Evolutionary conservation across 2,888 invertebrate species (phyloP).

Genomic region (Apodemia hepburni): DNA sequence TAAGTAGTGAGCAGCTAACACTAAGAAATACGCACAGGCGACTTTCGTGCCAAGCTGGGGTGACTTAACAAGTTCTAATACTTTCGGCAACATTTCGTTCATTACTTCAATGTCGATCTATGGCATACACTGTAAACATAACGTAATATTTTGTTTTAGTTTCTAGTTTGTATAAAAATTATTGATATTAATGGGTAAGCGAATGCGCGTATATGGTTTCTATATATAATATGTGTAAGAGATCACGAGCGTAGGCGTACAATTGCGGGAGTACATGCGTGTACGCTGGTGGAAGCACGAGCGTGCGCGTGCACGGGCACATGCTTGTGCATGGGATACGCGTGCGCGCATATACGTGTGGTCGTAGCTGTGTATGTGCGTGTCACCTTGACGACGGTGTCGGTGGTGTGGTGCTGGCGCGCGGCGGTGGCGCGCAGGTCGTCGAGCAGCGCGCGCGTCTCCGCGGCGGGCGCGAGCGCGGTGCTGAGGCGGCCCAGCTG

Average conservation of each 20-base stretch:
- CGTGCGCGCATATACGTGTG: too few relatives aligned
- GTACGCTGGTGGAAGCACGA: too few relatives aligned
- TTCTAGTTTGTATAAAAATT: too few relatives aligned
- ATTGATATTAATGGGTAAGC: too few relatives aligned
- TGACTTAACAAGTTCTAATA: slow-evolving; percentile 90
- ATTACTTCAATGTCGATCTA: slow-evolving; percentile 89
- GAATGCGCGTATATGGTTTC: too few relatives aligned
- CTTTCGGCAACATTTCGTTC: slow-evolving; percentile 89
- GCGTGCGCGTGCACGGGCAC: too few relatives aligned
- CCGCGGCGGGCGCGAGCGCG: slow-evolving; percentile 81
- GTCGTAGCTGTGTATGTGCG: too few relatives aligned
- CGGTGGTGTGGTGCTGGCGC: slow-evolving; percentile 92
- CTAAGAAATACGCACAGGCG: slow-evolving; percentile 89
- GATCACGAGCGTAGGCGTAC: too few relatives aligned
- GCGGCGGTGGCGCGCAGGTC: slow-evolving; percentile 89
- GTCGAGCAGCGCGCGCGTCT: slow-evolving; percentile 88
- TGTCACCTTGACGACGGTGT: slow-evolving; percentile 88
- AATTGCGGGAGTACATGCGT: too few relatives aligned
- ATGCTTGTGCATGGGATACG: too few relatives aligned
- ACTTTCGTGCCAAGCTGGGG: slow-evolving; percentile 92
- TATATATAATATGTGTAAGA: too few relatives aligned
- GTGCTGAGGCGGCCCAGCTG: slow-evolving; percentile 90
- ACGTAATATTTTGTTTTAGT: neutral
- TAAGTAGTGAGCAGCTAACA: slow-evolving; percentile 81
- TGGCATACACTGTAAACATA: slow-evolving; percentile 75